Evolutionary conservation across 2,113 vertebrate genomes (phyloP).

Genomic region (Neolamprologus hecqui): DNA sequence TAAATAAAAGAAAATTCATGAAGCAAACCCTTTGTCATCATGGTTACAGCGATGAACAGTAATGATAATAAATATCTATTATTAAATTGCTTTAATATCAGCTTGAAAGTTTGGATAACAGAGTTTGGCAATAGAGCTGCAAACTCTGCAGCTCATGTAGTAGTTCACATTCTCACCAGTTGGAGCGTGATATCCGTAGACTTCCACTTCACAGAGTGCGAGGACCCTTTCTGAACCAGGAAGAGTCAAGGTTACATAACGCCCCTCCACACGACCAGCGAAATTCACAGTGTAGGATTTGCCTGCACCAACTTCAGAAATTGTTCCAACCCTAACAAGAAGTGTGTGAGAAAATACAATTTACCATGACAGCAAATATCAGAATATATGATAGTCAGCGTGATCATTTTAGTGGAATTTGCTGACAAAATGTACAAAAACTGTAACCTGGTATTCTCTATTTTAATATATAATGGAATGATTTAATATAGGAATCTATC

Average conservation of each 20-base stretch:
- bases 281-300: neutral
- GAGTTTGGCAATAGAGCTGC: fast-evolving
- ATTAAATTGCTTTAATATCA: fast-evolving
- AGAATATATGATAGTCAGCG: neutral
- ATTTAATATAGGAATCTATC: neutral
- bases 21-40: fast-evolving
- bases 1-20: neutral
- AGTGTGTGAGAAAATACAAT: neutral
- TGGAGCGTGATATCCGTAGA: neutral
- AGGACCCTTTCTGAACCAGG: neutral
- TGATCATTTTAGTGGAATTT: neutral
- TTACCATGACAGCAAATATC: neutral
- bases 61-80: neutral
- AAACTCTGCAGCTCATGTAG: fast-evolving
- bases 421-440: neutral
- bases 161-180: neutral
- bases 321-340: neutral
- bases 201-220: neutral
- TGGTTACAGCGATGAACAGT: fast-evolving
- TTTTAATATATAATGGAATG: neutral
- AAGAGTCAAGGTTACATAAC: neutral
- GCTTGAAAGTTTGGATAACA: fast-evolving
- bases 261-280: neutral
- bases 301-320: neutral
- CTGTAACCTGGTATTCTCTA: fast-evolving